Evolutionary conservation across 2,797 vertebrate species (phyloP), one percentile per base, ranked within the genome.

Genomic region (Myiotriccus ornatus): DNA sequence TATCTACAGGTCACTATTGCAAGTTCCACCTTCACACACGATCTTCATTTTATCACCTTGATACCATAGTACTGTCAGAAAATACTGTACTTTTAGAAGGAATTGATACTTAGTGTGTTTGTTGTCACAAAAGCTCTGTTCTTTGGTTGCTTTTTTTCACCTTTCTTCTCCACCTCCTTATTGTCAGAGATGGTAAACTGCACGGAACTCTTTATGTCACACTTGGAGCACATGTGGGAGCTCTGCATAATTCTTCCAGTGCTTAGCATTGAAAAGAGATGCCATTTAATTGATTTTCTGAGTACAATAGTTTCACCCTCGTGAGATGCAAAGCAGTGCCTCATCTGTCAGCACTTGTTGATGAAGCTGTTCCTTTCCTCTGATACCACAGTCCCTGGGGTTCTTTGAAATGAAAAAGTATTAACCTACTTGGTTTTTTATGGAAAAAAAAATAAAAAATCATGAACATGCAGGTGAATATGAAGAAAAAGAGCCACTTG

Each of bases 371-470:
- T 81, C 22, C 53, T 59, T 69, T 84, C 21, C 18, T 77, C 6
- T 62, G 21, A 53, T 47, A 35, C 3, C 20, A 34, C 5, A 65
- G 16, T 41, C 16, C 2, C 12, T 37, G 35, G 21, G 1, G 2
- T n/a, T 49, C 17, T 6, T 63, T 50, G 28, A 19, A 74, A 34
- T 34, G 4, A 57, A 65, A 86, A 69, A 8, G 6, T n/a, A 27
- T 27, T 8, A 15, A 1, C 2, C 6, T 57, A 19, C 11, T 24
- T 73, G 14, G 0, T 4, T 6, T 57, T 57, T 55, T 47, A 27
- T 23, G 7, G 0, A 43, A 53, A 64, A 65, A 46, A 47, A 47
- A 52, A 37, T 3, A 6, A n/a, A n/a, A n/a, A n/a, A 16, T 90
- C 18, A 46, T 59, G 14, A 70, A 56, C 2, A 23, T 15, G 44